Conservation (phyloP, 2,113 vertebrate species). For the Neotoma lepida region DNA sequence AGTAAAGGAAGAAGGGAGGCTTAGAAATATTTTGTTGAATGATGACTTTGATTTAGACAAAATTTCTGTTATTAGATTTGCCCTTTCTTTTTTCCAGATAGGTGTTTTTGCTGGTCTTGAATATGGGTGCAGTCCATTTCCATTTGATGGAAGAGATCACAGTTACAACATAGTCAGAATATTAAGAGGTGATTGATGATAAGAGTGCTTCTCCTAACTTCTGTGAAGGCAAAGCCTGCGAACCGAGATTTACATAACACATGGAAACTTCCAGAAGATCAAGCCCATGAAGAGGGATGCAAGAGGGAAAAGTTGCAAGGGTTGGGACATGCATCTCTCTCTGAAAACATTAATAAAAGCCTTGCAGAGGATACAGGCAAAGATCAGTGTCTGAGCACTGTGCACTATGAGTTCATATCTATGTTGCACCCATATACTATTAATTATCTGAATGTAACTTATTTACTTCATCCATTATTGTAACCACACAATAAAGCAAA, state of each 20-base stretch:
- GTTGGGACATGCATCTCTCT: neutral
- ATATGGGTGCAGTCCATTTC: neutral
- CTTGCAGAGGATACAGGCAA: neutral
- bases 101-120: neutral
- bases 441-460: neutral
- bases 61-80: neutral
- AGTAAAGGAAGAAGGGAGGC: neutral
- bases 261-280: neutral
- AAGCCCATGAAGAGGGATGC: neutral
- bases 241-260: neutral
- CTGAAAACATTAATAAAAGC: neutral
- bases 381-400: neutral
- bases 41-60: neutral
- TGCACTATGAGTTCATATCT: neutral
- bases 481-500: neutral
- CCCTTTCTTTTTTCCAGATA: neutral
- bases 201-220: neutral
- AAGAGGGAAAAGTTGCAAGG: neutral
- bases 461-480: conserved; percentile 5
- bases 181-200: neutral
- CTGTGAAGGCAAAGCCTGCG: neutral
- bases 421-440: neutral
- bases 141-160: neutral
- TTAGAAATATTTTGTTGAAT: neutral
- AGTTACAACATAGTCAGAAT: neutral